A percentile compares a stretch with the other conserved stretches of the same genome.
Conservation (phyloP, 2,888 invertebrate genomes). For the Oasisia sp. region DNA sequence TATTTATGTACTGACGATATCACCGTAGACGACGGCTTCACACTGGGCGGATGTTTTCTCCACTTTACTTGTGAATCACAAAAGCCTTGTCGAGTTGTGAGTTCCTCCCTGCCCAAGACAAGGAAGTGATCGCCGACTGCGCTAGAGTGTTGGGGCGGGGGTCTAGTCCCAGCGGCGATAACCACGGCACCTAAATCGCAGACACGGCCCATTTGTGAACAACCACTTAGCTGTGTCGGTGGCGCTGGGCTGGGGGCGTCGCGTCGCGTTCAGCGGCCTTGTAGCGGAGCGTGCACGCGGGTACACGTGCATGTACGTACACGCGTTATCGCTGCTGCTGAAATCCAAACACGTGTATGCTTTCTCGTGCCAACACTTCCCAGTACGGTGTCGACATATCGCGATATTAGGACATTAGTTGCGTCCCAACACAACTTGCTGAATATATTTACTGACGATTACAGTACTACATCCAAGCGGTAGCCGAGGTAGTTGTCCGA, state of each 20-base stretch:
- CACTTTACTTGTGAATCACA: background rate
- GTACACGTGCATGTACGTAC: background rate
- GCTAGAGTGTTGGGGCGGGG: background rate
- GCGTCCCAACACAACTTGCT: too few species aligned
- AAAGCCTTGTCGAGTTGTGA: background rate
- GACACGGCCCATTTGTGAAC: background rate
- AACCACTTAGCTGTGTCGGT: background rate
- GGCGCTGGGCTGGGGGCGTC: background rate
- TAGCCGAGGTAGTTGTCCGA: too few species aligned
- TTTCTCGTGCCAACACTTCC: too few species aligned
- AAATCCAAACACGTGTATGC: background rate
- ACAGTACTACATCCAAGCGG: too few species aligned
- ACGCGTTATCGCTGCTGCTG: background rate
- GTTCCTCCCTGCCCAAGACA: background rate
- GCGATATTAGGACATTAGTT: background rate
- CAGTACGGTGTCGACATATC: background rate
- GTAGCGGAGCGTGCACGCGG: background rate
- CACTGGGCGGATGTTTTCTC: too few species aligned
- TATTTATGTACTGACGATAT: too few species aligned
- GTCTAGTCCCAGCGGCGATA: background rate
- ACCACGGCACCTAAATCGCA: background rate
- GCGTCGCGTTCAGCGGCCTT: background rate
- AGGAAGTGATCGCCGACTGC: background rate
- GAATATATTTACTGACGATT: too few species aligned
- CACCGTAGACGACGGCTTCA: too few species aligned